phyloP scores from a whole-genome alignment of 1,140 invertebrate genomes.

The Heliconius eleuchia region DNA sequence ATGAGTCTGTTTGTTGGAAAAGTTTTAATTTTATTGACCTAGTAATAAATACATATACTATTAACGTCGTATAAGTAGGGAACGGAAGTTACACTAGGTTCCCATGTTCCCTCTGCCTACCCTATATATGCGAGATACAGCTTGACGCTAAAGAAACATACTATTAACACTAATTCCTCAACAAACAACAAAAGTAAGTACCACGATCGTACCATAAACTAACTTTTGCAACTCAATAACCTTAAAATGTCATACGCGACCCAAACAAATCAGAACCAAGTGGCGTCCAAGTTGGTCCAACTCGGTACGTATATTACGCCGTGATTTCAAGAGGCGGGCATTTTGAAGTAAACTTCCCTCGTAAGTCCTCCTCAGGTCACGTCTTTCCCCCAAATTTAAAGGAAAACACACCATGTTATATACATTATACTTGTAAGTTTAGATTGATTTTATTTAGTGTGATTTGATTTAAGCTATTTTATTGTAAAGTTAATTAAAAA shows the following conservation, averaged over 20 bases:
- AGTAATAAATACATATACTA: neutral
- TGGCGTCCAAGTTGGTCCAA: constrained; percentile 26
- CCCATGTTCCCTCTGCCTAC: too few species aligned
- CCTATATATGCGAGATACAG: too few species aligned
- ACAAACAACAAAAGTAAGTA: neutral
- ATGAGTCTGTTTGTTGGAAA: neutral
- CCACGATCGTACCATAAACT: neutral
- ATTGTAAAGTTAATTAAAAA: too few species aligned
- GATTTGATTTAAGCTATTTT: neutral
- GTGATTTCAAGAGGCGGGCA: constrained; percentile 27
- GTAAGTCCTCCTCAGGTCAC: constrained; percentile 31
- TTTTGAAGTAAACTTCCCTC: constrained; percentile 25
- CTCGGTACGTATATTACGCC: constrained; percentile 26
- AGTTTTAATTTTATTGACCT: neutral
- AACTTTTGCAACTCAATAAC: constrained; percentile 19
- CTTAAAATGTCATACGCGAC: constrained; percentile 31
- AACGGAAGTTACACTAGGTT: too few species aligned
- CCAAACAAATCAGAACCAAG: constrained; percentile 32
- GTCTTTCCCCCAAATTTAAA: constrained; percentile 29
- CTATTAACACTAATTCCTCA: neutral
- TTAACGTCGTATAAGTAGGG: neutral
- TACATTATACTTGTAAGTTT: neutral
- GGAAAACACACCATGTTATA: constrained; percentile 19
- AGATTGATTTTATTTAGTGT: constrained; percentile 19
- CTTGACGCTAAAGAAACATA: neutral